Evolutionary conservation across 2,888 invertebrate species (phyloP).

Genomic region (Drosophila borealis): DNA sequence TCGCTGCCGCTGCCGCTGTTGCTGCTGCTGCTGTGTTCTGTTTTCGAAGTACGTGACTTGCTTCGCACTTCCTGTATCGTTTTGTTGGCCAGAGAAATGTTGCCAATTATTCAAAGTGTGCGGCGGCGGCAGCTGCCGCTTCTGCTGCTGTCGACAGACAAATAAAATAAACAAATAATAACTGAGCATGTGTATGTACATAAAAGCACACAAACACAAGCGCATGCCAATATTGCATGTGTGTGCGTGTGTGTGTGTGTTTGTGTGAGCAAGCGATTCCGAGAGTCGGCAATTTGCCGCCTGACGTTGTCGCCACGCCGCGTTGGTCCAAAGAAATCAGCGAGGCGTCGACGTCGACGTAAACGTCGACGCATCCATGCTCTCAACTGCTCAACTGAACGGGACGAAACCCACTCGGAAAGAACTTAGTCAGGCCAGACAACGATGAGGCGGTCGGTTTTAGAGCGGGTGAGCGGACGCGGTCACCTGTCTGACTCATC

Average conservation of each 20-base stretch:
- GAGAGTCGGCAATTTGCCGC: slow-evolving; percentile 25
- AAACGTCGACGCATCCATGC: slow-evolving; percentile 15
- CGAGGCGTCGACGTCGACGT: slow-evolving; percentile 12
- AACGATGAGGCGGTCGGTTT: slow-evolving; percentile 11
- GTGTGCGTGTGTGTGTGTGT: slow-evolving; percentile 1
- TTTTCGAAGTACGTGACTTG: slow-evolving; percentile 61
- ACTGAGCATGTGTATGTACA: slow-evolving; percentile 29
- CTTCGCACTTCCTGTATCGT: slow-evolving; percentile 64
- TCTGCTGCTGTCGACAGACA: slow-evolving; percentile 43
- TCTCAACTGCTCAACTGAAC: slow-evolving; percentile 15
- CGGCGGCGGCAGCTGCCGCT: slow-evolving; percentile 29
- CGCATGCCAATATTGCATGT: not conserved
- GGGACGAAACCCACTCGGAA: slow-evolving; percentile 33
- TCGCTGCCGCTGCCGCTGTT: not conserved
- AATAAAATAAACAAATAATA: slow-evolving; percentile 62
- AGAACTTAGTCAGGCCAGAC: slow-evolving; percentile 25
- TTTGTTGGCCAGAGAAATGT: slow-evolving; percentile 57
- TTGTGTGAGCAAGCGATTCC: slow-evolving; percentile 13
- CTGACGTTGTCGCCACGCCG: slow-evolving; percentile 33
- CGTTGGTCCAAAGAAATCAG: slow-evolving; percentile 56
- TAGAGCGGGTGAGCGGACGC: slow-evolving; percentile 27
- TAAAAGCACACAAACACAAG: not conserved
- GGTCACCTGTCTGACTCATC: slow-evolving; percentile 63
- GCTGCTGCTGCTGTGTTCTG: slow-evolving; percentile 35
- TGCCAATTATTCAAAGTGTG: slow-evolving; percentile 66